Base-by-base conservation (phyloP, 2,797 vertebrate species). In the Numenius phaeopus region DNA sequence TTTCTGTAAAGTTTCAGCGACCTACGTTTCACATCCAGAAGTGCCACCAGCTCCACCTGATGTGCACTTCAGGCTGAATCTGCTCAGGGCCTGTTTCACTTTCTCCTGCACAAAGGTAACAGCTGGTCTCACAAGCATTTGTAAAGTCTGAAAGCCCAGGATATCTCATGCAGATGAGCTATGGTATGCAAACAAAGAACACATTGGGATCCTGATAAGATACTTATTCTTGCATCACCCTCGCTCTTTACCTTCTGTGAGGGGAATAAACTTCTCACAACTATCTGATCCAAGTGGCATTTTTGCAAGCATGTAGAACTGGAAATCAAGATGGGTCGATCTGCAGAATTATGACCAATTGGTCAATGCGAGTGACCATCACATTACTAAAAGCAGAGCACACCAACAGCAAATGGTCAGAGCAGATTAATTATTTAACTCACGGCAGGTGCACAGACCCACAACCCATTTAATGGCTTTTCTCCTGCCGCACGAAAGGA, bases 401-500 rank as follows among this genome's bases (percentile, higher is more conserved):
- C 58, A 37, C 40, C 59, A 49, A 49, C 5, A 14, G 47, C 76
- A 85, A 93, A 88, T 3, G 50, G 64, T 58, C 85, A 80, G 85
- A 49, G 65, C 44, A 80, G 65, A 72, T 92, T 50, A 79, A 82
- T 78, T 83, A 87, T 47, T 79, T 70, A 93, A 71, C 52, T 27
- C 44, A 34, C 9, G 16, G 58, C 52, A 89, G 73, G 27, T 71
- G 64, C 59, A 83, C 4, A 1, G 32, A 86, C 70, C 34, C 73
- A 55, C 39, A 83, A 66, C 27, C 39, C 26, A 23, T 59, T 78
- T 50, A 73, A 52, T 9, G 70, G 32, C 44, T 80, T 69, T 78
- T 58, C 57, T 75, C 57, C 55, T 47, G n/a, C 30, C 11, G 47
- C 23, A 11, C 1, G 2, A 21, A 58, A 64, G 22, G 5, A 47